Conservation (phyloP, 2,797 vertebrate genomes). For the Emydoidea blandingii region DNA sequence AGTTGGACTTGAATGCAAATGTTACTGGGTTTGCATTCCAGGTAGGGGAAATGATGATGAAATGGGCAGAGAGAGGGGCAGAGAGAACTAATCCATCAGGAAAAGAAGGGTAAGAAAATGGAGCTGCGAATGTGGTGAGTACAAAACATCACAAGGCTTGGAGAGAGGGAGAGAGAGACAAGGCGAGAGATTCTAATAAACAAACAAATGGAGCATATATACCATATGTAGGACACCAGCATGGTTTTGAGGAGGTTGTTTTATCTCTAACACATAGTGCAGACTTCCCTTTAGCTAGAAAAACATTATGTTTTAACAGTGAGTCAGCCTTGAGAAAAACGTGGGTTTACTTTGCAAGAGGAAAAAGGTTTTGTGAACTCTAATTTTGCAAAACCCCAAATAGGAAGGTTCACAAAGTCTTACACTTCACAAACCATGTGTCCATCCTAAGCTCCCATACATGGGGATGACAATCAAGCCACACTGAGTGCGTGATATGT, state of each 20-base stretch:
- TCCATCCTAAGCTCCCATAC: slow-evolving; percentile 32
- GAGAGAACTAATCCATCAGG: not conserved
- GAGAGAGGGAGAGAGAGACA: not conserved
- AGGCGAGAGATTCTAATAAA: slow-evolving; percentile 24
- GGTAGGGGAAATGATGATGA: not conserved
- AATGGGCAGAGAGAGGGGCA: not conserved
- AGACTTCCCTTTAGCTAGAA: slow-evolving; percentile 41
- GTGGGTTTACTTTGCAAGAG: slow-evolving; percentile 69
- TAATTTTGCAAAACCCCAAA: slow-evolving; percentile 60
- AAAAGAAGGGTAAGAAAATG: not conserved
- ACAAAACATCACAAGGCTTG: not conserved
- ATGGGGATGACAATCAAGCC: slow-evolving; percentile 10
- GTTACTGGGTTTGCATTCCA: not conserved
- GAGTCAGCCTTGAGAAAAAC: slow-evolving; percentile 74
- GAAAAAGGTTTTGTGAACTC: slow-evolving; percentile 45
- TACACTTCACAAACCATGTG: not conserved
- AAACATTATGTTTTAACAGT: slow-evolving; percentile 48
- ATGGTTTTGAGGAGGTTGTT: slow-evolving; percentile 7
- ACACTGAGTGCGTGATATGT: slow-evolving; percentile 14
- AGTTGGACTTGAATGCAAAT: not conserved
- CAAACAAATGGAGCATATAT: not conserved
- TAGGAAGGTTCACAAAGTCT: slow-evolving; percentile 33
- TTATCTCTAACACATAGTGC: slow-evolving; percentile 45
- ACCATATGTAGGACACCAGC: rapidly evolving
- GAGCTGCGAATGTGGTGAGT: not conserved